Percentiles rank a stretch among this genome's conserved stretches.
Evolutionary conservation across 1,140 invertebrate species (phyloP).

Genomic region (Drosophila sp.): DNA sequence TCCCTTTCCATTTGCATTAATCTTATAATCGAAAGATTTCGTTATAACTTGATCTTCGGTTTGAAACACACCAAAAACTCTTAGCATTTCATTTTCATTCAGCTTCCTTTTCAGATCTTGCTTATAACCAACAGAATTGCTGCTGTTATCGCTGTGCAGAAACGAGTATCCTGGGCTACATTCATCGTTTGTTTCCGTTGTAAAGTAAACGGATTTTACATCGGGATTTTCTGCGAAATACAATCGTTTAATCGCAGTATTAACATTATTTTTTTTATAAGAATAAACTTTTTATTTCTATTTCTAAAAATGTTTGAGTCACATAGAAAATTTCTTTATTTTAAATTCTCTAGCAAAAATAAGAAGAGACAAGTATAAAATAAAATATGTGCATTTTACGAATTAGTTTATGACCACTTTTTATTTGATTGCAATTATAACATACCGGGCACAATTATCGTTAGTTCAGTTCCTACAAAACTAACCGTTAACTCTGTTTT

Average conservation of each 20-base stretch:
- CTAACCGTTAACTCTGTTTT: not conserved
- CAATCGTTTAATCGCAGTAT: not conserved
- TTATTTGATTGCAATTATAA: not conserved
- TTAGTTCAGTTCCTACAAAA: not conserved
- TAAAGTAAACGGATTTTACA: conserved; percentile 27
- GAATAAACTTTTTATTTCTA: too few species aligned
- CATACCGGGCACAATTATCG: not conserved
- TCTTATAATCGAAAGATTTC: not conserved
- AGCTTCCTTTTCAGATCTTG: not conserved
- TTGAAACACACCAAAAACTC: conserved; percentile 14
- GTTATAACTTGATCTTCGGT: not conserved
- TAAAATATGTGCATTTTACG: too few species aligned
- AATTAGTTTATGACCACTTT: not conserved
- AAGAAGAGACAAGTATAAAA: not conserved
- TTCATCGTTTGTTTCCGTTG: not conserved
- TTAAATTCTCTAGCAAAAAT: not conserved
- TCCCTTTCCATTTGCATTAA: conserved; percentile 4
- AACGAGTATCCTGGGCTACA: conserved; percentile 12
- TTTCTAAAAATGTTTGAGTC: too few species aligned
- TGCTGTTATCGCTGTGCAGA: not conserved
- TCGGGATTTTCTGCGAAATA: conserved; percentile 14
- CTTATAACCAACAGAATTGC: not conserved
- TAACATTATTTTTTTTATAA: too few species aligned
- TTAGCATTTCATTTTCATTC: not conserved
- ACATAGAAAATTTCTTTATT: too few species aligned